Evolutionary conservation across 37 sponge, comb jelly and placozoan species (phyloP).

Genomic region (Halisarca cf. caerulea): DNA sequence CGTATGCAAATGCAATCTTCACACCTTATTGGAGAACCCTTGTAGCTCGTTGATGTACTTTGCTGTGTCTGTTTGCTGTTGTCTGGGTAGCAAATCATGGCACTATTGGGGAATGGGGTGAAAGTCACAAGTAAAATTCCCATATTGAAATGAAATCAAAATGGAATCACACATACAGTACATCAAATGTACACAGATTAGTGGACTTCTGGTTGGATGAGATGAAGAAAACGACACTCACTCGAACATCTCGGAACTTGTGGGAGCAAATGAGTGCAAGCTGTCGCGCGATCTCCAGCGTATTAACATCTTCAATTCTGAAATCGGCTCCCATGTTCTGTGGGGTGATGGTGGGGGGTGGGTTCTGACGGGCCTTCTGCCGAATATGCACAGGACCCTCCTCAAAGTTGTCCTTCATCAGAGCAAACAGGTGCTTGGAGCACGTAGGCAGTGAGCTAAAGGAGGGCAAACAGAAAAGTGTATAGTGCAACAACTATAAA

Average conservation of each 20-base stretch:
- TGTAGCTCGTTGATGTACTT: conserved; percentile 26
- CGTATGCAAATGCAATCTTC: background rate
- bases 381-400: conserved; percentile 45
- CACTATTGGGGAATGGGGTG: background rate
- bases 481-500: background rate
- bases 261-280: conserved; percentile 38
- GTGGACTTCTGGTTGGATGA: background rate
- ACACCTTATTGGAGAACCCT: conserved; percentile 18
- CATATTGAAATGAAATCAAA: too few species aligned
- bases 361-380: conserved; percentile 29
- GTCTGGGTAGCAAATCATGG: conserved; percentile 1
- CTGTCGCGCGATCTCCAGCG: conserved; percentile 72
- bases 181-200: background rate
- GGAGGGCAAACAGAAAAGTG: too few species aligned
- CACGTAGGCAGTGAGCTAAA: conserved; percentile 57
- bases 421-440: conserved; percentile 45
- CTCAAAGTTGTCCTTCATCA: conserved; percentile 41
- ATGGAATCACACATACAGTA: too few species aligned
- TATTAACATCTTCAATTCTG: conserved; percentile 67
- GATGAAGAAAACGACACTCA: conserved; percentile 28
- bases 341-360: conserved; percentile 58
- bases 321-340: conserved; percentile 38
- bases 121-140: background rate
- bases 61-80: conserved; percentile 17
- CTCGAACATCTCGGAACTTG: conserved; percentile 49